phyloP scores from a whole-genome alignment of 2,113 vertebrate genomes.

The rat (Rattus norvegicus) region DNA sequence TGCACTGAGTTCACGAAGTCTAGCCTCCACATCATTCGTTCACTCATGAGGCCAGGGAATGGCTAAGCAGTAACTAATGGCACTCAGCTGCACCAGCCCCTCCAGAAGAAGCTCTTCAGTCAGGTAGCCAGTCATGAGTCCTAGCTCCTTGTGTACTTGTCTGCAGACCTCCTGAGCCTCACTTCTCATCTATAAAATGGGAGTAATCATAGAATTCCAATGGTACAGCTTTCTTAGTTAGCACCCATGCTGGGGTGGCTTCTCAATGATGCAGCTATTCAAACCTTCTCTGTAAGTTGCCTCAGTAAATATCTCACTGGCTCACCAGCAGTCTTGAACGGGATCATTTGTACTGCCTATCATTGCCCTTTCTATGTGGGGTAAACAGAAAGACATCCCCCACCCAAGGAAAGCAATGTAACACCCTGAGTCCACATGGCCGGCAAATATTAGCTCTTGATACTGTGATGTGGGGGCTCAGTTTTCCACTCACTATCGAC shows the following conservation, averaged over 20 bases:
- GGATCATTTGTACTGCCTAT: not conserved
- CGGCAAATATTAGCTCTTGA: not conserved
- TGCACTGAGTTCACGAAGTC: not conserved
- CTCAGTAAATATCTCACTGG: not conserved
- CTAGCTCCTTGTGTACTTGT: not conserved
- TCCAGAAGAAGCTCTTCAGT: not conserved
- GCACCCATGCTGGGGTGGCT: not conserved
- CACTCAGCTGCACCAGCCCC: rapidly evolving
- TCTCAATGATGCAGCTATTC: not conserved
- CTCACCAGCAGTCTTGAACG: not conserved
- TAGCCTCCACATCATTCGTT: not conserved
- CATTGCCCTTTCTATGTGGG: not conserved
- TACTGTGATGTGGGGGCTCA: not conserved
- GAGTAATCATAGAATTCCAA: not conserved
- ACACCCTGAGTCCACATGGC: not conserved
- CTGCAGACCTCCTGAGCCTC: not conserved
- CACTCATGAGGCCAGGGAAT: not conserved
- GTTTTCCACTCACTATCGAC: not conserved
- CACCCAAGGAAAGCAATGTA: not conserved
- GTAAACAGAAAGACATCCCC: not conserved
- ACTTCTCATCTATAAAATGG: not conserved
- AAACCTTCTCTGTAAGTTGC: too few relatives aligned
- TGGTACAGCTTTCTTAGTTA: not conserved
- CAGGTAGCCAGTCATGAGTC: not conserved
- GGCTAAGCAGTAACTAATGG: not conserved